Percentiles rank a stretch among this genome's conserved stretches.
These are phyloP conservation scores for Capricornis sumatraensis DNA, from an alignment of 2,113 vertebrate species.

Conservation along the genomic window DNA sequence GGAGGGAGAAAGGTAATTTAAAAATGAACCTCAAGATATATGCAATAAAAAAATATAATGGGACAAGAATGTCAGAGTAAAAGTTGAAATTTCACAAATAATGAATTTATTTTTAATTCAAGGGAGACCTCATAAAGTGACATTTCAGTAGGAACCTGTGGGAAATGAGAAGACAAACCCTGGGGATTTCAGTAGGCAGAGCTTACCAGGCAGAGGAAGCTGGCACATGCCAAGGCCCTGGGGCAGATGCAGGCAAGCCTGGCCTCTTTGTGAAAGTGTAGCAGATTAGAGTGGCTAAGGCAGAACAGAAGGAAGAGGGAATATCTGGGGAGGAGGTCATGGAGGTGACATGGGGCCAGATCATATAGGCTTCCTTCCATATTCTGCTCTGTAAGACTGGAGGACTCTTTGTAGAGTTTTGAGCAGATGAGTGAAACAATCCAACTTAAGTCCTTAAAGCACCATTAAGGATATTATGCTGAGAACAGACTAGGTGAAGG, in stretches of 20 bases:
- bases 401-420: not conserved
- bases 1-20: not conserved
- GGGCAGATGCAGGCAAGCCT: not conserved
- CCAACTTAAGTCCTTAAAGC: not conserved
- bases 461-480: not conserved
- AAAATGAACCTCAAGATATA: not conserved
- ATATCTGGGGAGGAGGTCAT: not conserved
- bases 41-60: not conserved
- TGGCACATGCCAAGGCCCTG: not conserved
- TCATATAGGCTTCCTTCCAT: not conserved
- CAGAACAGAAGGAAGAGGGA: not conserved
- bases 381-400: not conserved
- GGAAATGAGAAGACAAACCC: not conserved
- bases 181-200: not conserved
- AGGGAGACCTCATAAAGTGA: not conserved
- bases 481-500: not conserved
- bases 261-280: not conserved
- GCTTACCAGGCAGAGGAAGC: not conserved
- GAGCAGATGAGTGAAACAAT: not conserved
- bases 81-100: not conserved
- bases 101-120: not conserved
- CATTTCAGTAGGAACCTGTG: not conserved
- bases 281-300: not conserved
- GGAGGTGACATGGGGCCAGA: not conserved
- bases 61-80: not conserved